These are phyloP conservation scores for Drosophila niveifrons DNA, from an alignment of 2,888 invertebrate species.

Conservation along the genomic window DNA sequence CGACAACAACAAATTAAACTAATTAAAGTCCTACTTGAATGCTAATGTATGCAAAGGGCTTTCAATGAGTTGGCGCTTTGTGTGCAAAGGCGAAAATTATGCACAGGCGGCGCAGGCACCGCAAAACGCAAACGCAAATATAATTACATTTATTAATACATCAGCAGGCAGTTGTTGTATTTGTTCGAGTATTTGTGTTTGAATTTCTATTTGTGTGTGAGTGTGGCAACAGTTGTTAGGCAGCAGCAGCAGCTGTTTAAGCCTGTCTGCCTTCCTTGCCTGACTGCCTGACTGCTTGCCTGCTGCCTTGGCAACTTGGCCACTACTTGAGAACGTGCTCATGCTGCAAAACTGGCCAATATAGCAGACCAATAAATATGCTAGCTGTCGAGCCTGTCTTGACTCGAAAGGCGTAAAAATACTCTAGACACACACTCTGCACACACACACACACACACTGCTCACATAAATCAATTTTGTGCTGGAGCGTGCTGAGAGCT, in stretches of 20 bases:
- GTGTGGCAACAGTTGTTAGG: constrained; percentile 5
- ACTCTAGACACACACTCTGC: constrained; percentile 2
- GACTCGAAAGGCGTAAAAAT: constrained; percentile 67
- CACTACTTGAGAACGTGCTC: constrained; percentile 55
- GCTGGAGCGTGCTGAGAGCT: constrained; percentile 9
- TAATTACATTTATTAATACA: constrained; percentile 80
- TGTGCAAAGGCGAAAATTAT: constrained; percentile 69
- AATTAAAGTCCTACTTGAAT: constrained; percentile 76
- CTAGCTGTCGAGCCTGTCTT: constrained; percentile 62
- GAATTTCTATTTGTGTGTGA: constrained; percentile 1
- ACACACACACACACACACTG: not conserved
- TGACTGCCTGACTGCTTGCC: not conserved
- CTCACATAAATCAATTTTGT: constrained; percentile 63
- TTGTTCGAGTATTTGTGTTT: constrained; percentile 10
- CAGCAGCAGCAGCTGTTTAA: constrained; percentile 32
- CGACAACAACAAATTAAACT: constrained; percentile 71
- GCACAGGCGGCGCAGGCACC: constrained; percentile 64
- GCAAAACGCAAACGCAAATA: constrained; percentile 64
- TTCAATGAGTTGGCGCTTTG: constrained; percentile 65
- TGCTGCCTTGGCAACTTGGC: constrained; percentile 41
- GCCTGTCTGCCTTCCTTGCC: constrained; percentile 3
- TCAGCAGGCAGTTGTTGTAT: constrained; percentile 62
- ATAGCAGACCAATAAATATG: constrained; percentile 72
- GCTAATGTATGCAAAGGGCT: constrained; percentile 79
- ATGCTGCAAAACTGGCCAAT: constrained; percentile 59